These are phyloP conservation scores for Aphidius ervi DNA, from an alignment of 1,140 invertebrate species.

Conservation along the genomic window DNA sequence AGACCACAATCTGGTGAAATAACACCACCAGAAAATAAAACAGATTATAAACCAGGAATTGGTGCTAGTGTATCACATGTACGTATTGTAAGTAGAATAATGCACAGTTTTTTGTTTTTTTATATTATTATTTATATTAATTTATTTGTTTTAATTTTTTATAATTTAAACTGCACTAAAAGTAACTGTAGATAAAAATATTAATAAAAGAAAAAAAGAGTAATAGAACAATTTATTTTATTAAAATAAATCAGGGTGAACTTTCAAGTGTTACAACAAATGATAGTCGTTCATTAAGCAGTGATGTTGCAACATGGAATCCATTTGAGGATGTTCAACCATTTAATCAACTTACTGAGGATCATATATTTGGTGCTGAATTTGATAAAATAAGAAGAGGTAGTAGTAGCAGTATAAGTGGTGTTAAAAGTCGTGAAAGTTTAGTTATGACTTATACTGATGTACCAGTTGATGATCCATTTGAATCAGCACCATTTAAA, in stretches of 20 bases:
- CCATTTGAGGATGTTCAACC: slow-evolving; percentile 71
- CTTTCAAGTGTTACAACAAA: slow-evolving; percentile 47
- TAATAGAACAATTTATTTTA: slow-evolving; percentile 12
- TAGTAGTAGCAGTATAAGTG: slow-evolving; percentile 78
- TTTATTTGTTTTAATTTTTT: slow-evolving; percentile 11
- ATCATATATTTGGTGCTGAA: slow-evolving; percentile 81
- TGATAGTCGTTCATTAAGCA: slow-evolving; percentile 58
- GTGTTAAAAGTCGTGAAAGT: slow-evolving; percentile 72
- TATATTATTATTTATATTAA: too few relatives aligned
- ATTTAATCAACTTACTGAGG: slow-evolving; percentile 75
- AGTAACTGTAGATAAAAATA: neutral
- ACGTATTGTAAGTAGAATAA: slow-evolving; percentile 54
- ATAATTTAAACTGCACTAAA: slow-evolving; percentile 2
- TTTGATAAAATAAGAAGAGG: slow-evolving; percentile 80
- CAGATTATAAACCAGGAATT: slow-evolving; percentile 44
- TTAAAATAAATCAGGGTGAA: slow-evolving; percentile 41
- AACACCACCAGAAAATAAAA: slow-evolving; percentile 42
- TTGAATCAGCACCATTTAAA: slow-evolving; percentile 76
- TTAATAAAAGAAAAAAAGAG: slow-evolving; percentile 1
- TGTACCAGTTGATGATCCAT: slow-evolving; percentile 65
- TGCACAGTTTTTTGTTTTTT: slow-evolving; percentile 45
- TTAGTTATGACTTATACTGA: slow-evolving; percentile 70
- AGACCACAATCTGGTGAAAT: slow-evolving; percentile 51
- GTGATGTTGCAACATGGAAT: slow-evolving; percentile 72
- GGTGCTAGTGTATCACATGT: slow-evolving; percentile 50